These are phyloP conservation scores for Pelusios castaneus DNA, from an alignment of 2,113 vertebrate species.

Conservation along the genomic window DNA sequence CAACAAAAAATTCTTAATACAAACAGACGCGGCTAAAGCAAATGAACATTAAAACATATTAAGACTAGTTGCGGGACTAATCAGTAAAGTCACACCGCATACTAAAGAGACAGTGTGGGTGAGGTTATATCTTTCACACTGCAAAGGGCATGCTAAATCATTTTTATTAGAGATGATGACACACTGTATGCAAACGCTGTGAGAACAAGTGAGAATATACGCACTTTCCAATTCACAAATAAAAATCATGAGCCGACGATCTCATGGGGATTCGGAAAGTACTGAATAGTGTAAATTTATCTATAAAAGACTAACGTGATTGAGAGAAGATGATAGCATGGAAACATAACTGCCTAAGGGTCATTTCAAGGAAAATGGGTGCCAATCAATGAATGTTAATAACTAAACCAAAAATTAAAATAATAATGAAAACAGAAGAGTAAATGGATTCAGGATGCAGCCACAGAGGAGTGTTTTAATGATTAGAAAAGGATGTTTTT, in stretches of 20 bases:
- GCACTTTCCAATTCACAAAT: neutral
- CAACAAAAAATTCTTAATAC: neutral
- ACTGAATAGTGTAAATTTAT: neutral
- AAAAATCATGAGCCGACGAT: neutral
- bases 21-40: neutral
- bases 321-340: neutral
- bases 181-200: neutral
- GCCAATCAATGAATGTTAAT: neutral
- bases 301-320: neutral
- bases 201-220: neutral
- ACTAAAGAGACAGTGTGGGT: neutral
- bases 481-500: neutral
- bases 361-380: neutral
- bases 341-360: neutral
- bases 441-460: neutral
- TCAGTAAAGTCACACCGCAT: neutral
- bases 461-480: neutral
- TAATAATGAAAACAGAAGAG: neutral
- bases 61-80: neutral
- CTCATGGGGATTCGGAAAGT: neutral
- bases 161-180: neutral
- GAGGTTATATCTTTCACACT: neutral
- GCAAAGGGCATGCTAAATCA: neutral
- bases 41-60: neutral
- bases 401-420: neutral